These are phyloP conservation scores for Ypsolopha scabrella DNA, from an alignment of 2,888 invertebrate species.

Conservation along the genomic window DNA sequence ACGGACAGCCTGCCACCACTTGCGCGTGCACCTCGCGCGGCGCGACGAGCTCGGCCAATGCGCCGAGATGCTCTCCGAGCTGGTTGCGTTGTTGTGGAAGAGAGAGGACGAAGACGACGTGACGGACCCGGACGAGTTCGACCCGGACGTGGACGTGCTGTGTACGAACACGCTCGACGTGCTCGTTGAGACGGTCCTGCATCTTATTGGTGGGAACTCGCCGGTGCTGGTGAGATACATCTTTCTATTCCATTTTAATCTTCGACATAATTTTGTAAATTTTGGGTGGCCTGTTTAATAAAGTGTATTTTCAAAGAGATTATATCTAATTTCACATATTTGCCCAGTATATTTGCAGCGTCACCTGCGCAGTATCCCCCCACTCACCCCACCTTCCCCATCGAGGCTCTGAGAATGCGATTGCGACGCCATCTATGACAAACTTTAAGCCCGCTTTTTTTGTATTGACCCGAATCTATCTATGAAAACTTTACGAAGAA, in stretches of 20 bases:
- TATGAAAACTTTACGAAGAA: too few species aligned
- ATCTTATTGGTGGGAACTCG: slow-evolving; percentile 82
- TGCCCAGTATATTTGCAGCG: too few species aligned
- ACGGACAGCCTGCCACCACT: slow-evolving; percentile 85
- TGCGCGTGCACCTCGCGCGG: slow-evolving; percentile 84
- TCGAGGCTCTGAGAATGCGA: too few species aligned
- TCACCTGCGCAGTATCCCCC: too few species aligned
- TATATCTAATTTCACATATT: neutral
- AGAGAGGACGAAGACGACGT: slow-evolving; percentile 61
- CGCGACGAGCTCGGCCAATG: slow-evolving; percentile 87
- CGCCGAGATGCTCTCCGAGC: slow-evolving; percentile 88
- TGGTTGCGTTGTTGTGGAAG: slow-evolving; percentile 73
- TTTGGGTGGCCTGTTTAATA: too few species aligned
- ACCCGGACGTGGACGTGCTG: slow-evolving; percentile 84
- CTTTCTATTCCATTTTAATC: too few species aligned
- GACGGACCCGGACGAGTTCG: slow-evolving; percentile 49
- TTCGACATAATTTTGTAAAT: too few species aligned
- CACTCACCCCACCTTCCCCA: too few species aligned
- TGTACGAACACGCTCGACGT: slow-evolving; percentile 86
- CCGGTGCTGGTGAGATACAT: slow-evolving; percentile 72
- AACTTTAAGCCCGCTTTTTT: too few species aligned
- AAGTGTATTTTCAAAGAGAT: neutral
- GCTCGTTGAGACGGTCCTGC: slow-evolving; percentile 86
- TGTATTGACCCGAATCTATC: too few species aligned
- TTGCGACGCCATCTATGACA: too few species aligned